Conservation (phyloP, 2,113 vertebrate genomes). For the Lophochroa leadbeateri region DNA sequence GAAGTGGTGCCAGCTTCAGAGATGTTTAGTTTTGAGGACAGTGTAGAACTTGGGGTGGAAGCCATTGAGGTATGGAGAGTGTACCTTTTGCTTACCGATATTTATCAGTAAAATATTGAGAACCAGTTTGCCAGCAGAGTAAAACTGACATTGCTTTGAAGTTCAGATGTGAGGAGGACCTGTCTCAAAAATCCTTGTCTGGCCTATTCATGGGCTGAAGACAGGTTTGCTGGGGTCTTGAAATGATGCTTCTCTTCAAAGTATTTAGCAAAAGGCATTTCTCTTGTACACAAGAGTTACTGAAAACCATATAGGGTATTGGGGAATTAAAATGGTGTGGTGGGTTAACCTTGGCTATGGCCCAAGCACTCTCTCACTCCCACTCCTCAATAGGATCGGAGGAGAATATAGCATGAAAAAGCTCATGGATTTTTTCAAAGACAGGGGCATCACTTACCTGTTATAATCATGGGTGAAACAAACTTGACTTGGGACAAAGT, state of each 20-base stretch:
- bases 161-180: not conserved
- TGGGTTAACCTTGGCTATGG: not conserved
- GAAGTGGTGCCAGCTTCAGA: not conserved
- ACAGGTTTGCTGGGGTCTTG: not conserved
- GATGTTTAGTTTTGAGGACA: not conserved
- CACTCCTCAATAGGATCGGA: not conserved
- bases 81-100: not conserved
- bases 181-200: not conserved
- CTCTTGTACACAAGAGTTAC: not conserved
- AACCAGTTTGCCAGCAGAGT: not conserved
- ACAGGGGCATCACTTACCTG: not conserved
- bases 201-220: not conserved
- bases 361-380: not conserved
- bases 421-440: not conserved
- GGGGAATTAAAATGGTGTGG: not conserved
- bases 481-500: not conserved
- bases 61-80: accelerated
- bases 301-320: accelerated
- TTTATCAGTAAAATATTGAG: not conserved
- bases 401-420: not conserved
- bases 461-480: not conserved
- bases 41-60: not conserved
- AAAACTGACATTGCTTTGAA: not conserved
- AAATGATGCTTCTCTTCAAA: not conserved
- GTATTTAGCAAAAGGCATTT: not conserved